phyloP scores from a whole-genome alignment of 2,888 invertebrate species.

The Ceratothoa steindachneri region DNA sequence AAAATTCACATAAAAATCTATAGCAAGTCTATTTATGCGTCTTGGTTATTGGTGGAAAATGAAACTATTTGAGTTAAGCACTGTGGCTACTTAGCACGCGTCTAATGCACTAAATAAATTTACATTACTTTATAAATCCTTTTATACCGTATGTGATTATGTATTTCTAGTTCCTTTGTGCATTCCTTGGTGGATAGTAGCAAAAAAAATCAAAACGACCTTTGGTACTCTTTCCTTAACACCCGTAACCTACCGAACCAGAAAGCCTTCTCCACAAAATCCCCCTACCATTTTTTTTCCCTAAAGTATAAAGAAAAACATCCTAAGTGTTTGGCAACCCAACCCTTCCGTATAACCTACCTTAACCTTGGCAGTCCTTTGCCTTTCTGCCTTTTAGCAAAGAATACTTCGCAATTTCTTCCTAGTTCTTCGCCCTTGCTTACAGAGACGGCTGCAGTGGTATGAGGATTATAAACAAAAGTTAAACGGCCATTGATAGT shows the following conservation, averaged over 20 bases:
- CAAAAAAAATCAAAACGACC: too few relatives aligned
- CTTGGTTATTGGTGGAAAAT: constrained; percentile 13
- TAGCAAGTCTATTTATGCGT: constrained; percentile 6
- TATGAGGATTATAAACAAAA: constrained; percentile 6
- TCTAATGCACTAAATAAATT: constrained; percentile 15
- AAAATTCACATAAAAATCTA: constrained; percentile 1
- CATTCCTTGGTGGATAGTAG: constrained; percentile 15
- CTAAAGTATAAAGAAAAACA: too few relatives aligned
- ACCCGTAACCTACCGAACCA: not conserved
- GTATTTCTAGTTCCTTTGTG: constrained; percentile 9
- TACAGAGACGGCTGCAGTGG: constrained; percentile 13
- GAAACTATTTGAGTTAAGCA: constrained; percentile 13
- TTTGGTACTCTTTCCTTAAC: not conserved
- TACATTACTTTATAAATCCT: constrained; percentile 10
- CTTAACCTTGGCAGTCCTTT: constrained; percentile 6
- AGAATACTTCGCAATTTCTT: not conserved
- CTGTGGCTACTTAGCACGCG: constrained; percentile 10
- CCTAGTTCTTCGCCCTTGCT: constrained; percentile 1
- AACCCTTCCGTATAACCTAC: not conserved
- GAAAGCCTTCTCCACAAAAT: too few relatives aligned
- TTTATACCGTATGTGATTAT: constrained; percentile 7
- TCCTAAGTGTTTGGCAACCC: too few relatives aligned
- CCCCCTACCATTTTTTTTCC: too few relatives aligned
- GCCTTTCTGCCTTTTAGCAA: constrained; percentile 12
- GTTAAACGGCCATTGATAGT: not conserved